Percentiles rank a stretch among this genome's conserved stretches.
Evolutionary conservation across 2,113 vertebrate genomes (phyloP).

Genomic region (Xerus inauris): DNA sequence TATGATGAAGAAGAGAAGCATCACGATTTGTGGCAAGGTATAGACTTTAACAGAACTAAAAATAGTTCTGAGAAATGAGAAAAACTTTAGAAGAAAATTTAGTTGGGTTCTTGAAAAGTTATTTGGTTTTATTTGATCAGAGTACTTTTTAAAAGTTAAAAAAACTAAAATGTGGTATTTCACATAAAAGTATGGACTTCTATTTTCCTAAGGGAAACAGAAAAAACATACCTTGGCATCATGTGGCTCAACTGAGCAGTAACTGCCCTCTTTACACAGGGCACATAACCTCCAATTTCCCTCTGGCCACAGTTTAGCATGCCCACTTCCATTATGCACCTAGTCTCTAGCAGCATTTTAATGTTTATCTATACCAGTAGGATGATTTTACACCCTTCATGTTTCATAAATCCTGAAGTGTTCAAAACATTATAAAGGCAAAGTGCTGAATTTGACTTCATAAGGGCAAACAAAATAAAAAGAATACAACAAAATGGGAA

Average conservation of each 20-base stretch:
- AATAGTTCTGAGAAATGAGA: not conserved
- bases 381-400: not conserved
- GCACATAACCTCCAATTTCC: not conserved
- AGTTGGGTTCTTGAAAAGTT: not conserved
- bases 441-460: not conserved
- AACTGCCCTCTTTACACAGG: not conserved
- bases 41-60: not conserved
- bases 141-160: not conserved
- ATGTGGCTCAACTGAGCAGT: not conserved
- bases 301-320: not conserved
- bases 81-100: not conserved
- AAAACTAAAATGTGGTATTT: not conserved
- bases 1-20: not conserved
- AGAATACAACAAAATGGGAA: not conserved
- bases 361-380: not conserved
- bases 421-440: slow-evolving; percentile 35
- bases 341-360: not conserved
- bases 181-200: not conserved
- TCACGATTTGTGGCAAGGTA: not conserved
- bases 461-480: slow-evolving; percentile 40
- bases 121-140: not conserved
- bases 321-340: not conserved
- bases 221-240: not conserved
- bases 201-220: not conserved
- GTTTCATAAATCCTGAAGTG: slow-evolving; percentile 19